A percentile compares a stretch with the other conserved stretches of the same genome.
Evolutionary conservation across 2,888 invertebrate species (phyloP).

Genomic region (Labia minor): DNA sequence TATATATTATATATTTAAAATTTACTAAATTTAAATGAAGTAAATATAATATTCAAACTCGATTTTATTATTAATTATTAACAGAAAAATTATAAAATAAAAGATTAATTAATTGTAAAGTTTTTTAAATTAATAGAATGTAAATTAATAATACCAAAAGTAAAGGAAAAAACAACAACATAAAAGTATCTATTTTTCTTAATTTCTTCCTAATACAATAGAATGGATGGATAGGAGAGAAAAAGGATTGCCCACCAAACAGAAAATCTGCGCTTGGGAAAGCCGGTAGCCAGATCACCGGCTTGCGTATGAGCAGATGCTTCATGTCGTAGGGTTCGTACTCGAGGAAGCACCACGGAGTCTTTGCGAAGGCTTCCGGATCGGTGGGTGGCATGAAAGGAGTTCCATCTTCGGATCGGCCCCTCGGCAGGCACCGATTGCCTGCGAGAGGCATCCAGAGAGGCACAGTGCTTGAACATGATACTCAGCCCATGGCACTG

Average conservation of each 20-base stretch:
- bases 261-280: conserved; percentile 35
- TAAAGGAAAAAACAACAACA: no score
- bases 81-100: no score
- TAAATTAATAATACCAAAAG: no score
- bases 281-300: conserved; percentile 26
- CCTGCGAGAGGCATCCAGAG: background rate
- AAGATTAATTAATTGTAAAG: no score
- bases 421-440: conserved; percentile 28
- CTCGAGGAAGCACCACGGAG: conserved; percentile 20
- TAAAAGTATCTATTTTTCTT: no score
- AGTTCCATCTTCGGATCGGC: conserved; percentile 41
- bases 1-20: no score
- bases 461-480: background rate
- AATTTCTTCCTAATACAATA: no score
- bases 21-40: no score
- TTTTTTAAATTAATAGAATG: no score
- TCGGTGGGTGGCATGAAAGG: conserved; percentile 34
- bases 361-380: background rate
- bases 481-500: background rate
- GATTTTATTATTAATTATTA: no score
- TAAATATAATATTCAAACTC: no score
- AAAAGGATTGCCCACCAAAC: conserved; percentile 37
- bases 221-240: no score
- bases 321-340: conserved; percentile 27
- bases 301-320: conserved; percentile 21